These are phyloP conservation scores for Aphyosemion australe DNA, from an alignment of 2,113 vertebrate species.

Conservation along the genomic window DNA sequence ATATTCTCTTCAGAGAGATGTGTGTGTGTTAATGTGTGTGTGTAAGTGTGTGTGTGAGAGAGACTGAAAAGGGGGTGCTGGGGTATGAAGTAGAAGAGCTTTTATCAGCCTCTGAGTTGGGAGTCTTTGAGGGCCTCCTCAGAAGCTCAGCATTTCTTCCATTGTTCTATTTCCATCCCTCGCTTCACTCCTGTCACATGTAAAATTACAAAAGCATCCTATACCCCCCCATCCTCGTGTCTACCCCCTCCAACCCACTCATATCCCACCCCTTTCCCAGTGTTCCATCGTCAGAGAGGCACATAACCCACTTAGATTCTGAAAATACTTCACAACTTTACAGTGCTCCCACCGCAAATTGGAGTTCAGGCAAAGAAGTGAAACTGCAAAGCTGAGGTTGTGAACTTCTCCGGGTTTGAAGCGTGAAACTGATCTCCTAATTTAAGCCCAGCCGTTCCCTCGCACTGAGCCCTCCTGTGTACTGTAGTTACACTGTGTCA, in stretches of 20 bases:
- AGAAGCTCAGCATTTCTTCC: constrained; percentile 78
- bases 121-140: constrained; percentile 79
- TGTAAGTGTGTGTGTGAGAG: constrained; percentile 41
- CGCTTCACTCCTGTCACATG: constrained; percentile 79
- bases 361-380: constrained; percentile 50
- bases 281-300: constrained; percentile 67
- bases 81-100: constrained; percentile 74
- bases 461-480: background rate
- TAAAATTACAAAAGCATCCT: constrained; percentile 78
- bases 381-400: constrained; percentile 59
- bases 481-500: constrained; percentile 19
- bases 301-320: constrained; percentile 77
- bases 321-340: constrained; percentile 73
- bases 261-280: constrained; percentile 58
- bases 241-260: constrained; percentile 36
- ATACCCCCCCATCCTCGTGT: constrained; percentile 34
- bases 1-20: constrained; percentile 70
- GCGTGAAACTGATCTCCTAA: constrained; percentile 23
- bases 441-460: constrained; percentile 44
- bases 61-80: constrained; percentile 61
- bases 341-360: constrained; percentile 58
- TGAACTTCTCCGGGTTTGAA: constrained; percentile 55
- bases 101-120: constrained; percentile 80
- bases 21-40: constrained; percentile 27
- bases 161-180: constrained; percentile 82